Evolutionary conservation across 2,797 vertebrate species (phyloP), one percentile per base, ranked within the genome.

Genomic region (Bufotes viridis): DNA sequence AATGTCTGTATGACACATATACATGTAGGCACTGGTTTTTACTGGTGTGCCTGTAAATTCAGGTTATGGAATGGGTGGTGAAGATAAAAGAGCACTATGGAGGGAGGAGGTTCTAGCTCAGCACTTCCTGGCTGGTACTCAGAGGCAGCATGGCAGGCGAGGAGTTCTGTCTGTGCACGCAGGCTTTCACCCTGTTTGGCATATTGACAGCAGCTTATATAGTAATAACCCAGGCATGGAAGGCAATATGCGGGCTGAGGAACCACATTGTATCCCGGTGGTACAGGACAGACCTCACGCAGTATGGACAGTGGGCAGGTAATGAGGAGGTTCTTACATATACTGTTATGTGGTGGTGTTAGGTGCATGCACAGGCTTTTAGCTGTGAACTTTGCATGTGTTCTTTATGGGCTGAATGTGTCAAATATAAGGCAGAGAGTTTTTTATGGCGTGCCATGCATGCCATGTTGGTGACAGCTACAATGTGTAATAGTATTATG

Each of bases 281-380:
- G 70, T 82, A 70, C 78, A 82, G n/a, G 53, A 82, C 70, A 13
- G 34, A 86, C 14, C 79, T 89, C n/a, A 86, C 15, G 18, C n/a
- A 82, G 18, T 89, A 86, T 82, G 88, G 88, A 65, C 26, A 14
- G n/a, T 89, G 88, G 88, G 88, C 88, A 89, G 88, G 88, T 89
- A 86, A 82, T 22, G 42, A 26, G 26, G 9, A 78, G 0, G 3
- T 51, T 13, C 22, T 26, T 57, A 4, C 13, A 6, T 12, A 2
- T 29, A 15, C 29, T 15, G 7, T 18, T 34, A 70, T 24, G 10
- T 65, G 10, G n/a, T 65, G 63, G n/a, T 65, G 63, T 24, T 7
- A n/a, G 9, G 26, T 26, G 67, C 42, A 4, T 69, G n/a, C 63
- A 67, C 63, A 24, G 11, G n/a, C 7, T n/a, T 61, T 61, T 61